Conservation (phyloP, 2,113 vertebrate species). For the Microcebus griseorufus region DNA sequence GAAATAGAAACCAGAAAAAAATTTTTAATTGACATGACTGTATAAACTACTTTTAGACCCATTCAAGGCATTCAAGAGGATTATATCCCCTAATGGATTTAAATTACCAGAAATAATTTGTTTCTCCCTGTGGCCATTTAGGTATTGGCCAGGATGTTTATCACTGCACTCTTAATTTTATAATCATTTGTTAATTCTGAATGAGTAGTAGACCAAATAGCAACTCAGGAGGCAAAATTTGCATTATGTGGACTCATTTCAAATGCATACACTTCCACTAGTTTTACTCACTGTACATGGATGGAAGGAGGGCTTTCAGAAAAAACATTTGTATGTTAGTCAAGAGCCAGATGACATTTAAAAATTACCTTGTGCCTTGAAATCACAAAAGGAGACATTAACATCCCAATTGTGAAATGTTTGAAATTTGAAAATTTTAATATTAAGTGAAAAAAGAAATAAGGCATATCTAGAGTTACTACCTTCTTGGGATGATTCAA, state of each 20-base stretch:
- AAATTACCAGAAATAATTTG: conserved; percentile 24
- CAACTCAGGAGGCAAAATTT: neutral
- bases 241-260: neutral
- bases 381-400: conserved; percentile 17
- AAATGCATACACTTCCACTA: neutral
- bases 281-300: neutral
- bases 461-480: neutral
- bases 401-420: neutral
- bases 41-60: neutral
- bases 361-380: neutral
- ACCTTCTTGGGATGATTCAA: neutral
- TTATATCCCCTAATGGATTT: neutral
- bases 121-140: neutral
- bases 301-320: neutral
- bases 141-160: neutral
- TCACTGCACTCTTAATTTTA: neutral
- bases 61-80: neutral
- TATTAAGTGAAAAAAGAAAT: neutral
- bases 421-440: conserved; percentile 4
- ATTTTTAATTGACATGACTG: neutral
- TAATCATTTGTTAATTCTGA: conserved; percentile 23
- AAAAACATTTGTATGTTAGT: neutral
- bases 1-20: neutral
- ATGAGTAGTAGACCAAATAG: neutral
- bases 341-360: neutral